Evolutionary conservation across 2,888 invertebrate genomes (phyloP).

Genomic region (Dasysyrphus albostriatus): DNA sequence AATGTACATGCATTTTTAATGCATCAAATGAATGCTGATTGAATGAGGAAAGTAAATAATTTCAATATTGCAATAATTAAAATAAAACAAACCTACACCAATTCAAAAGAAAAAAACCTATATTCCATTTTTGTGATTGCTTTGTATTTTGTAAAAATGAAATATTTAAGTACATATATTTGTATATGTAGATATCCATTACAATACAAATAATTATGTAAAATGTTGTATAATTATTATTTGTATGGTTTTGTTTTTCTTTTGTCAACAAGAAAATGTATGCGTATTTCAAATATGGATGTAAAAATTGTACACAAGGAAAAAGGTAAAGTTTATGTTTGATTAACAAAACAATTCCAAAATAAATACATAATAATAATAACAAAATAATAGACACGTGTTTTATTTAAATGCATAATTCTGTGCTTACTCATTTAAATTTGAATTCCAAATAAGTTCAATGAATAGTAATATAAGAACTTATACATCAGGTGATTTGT

Average conservation of each 20-base stretch:
- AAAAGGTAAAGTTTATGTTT: conserved; percentile 6
- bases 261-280: not conserved
- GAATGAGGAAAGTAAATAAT: not conserved
- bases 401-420: not conserved
- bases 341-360: not conserved
- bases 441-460: too few relatives aligned
- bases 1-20: conserved; percentile 2
- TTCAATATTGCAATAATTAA: not conserved
- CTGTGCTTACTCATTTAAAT: not conserved
- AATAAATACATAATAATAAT: conserved; percentile 4
- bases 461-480: too few relatives aligned
- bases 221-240: not conserved
- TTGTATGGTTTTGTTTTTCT: not conserved
- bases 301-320: conserved; percentile 24
- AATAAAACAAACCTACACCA: not conserved
- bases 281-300: conserved; percentile 20
- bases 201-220: conserved; percentile 2
- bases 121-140: conserved; percentile 24
- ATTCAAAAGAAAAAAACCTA: conserved; percentile 1
- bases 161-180: conserved; percentile 1
- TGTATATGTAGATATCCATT: conserved; percentile 3
- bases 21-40: conserved; percentile 17
- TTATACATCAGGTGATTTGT: too few relatives aligned
- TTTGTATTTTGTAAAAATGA: conserved; percentile 5
- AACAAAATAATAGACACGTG: not conserved